Evolutionary conservation across 1,140 invertebrate species (phyloP).

Genomic region (Trachymyrmex cornetzi): DNA sequence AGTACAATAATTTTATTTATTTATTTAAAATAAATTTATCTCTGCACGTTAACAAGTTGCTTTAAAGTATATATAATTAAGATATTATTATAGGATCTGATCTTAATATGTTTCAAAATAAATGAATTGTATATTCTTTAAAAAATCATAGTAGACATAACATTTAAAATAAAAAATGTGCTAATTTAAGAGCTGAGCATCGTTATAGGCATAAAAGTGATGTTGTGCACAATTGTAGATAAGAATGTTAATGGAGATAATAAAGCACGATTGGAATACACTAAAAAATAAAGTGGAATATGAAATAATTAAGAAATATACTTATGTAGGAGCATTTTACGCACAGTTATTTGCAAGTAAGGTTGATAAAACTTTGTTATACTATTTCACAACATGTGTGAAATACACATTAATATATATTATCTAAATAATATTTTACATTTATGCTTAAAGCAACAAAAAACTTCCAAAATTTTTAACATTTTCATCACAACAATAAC

Average conservation of each 20-base stretch:
- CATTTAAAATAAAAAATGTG: background rate
- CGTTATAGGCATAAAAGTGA: background rate
- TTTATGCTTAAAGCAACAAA: background rate
- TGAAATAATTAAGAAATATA: slow-evolving; percentile 50
- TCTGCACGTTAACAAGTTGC: background rate
- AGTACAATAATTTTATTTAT: slow-evolving; percentile 15
- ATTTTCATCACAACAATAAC: background rate
- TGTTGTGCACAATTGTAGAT: slow-evolving; percentile 27
- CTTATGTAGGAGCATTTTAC: slow-evolving; percentile 16
- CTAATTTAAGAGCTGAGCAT: background rate
- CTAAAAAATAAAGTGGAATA: slow-evolving; percentile 21
- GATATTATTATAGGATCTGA: background rate
- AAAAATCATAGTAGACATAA: background rate
- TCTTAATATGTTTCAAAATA: slow-evolving; percentile 8
- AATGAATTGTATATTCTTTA: background rate
- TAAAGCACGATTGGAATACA: slow-evolving; percentile 44
- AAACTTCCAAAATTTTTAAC: background rate
- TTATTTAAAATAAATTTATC: background rate
- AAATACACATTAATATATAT: slow-evolving; percentile 1
- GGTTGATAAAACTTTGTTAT: background rate
- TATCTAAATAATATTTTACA: slow-evolving; percentile 7
- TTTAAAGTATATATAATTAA: background rate
- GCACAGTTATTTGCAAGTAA: slow-evolving; percentile 51
- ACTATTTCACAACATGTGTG: background rate
- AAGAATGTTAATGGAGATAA: slow-evolving; percentile 27